phyloP scores from a whole-genome alignment of 2,797 vertebrate species.

The Yasuhikotakia modesta region DNA sequence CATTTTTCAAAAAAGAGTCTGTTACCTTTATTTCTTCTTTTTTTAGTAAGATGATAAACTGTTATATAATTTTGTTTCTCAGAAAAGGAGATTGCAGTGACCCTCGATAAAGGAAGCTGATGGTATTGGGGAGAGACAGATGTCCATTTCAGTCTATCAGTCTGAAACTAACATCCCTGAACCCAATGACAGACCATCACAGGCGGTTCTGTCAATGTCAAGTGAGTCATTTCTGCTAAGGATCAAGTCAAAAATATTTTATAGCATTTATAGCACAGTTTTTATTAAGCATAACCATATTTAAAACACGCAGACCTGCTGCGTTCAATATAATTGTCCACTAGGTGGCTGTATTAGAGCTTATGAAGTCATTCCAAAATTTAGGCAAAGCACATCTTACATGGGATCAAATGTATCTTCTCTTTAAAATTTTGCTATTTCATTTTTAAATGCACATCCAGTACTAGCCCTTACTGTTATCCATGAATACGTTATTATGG shows the following conservation, averaged over 20 bases:
- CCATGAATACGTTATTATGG: neutral
- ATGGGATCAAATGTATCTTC: neutral
- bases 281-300: neutral
- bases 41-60: neutral
- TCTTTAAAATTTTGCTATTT: neutral
- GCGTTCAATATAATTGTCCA: slow-evolving; percentile 26
- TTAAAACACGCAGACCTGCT: neutral
- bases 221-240: slow-evolving; percentile 56
- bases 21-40: no score
- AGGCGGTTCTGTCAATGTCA: slow-evolving; percentile 62
- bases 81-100: slow-evolving; percentile 38
- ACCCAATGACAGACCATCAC: slow-evolving; percentile 45
- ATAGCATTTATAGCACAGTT: no score
- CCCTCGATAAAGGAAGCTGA: slow-evolving; percentile 33
- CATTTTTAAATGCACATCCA: neutral
- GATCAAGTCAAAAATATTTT: neutral
- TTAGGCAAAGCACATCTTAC: neutral
- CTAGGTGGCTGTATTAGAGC: slow-evolving; percentile 52
- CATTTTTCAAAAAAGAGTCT: no score
- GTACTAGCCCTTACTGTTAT: neutral
- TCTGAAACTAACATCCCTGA: neutral
- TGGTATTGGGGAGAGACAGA: accelerated
- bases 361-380: neutral
- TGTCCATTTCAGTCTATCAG: slow-evolving; percentile 60
- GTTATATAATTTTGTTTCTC: slow-evolving; percentile 19